A percentile compares a stretch with the other conserved stretches of the same genome.
These are phyloP conservation scores for Mus spretus DNA, from an alignment of 2,797 vertebrate species.

Conservation along the genomic window DNA sequence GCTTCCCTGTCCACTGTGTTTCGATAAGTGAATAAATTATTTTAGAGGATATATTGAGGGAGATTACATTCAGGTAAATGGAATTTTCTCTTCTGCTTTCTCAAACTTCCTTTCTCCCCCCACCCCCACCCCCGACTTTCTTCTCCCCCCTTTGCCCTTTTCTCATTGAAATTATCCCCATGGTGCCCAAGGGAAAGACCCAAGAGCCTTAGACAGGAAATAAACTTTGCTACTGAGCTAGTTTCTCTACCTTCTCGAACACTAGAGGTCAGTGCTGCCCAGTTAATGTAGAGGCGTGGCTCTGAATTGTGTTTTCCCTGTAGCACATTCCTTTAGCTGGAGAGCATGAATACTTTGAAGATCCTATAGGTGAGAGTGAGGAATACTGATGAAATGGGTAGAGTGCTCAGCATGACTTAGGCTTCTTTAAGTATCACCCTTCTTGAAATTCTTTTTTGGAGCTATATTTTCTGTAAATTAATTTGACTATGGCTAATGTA, in stretches of 20 bases:
- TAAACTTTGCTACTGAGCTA: not conserved
- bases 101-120: not conserved
- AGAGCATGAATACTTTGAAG: constrained; percentile 69
- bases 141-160: not conserved
- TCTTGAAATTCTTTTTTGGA: not conserved
- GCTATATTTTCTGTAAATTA: constrained; percentile 59
- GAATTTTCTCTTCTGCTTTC: not conserved
- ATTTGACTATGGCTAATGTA: constrained; percentile 84
- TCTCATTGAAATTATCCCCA: constrained; percentile 35
- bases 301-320: not conserved
- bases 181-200: constrained; percentile 44
- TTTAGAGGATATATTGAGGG: not conserved
- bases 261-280: constrained; percentile 86
- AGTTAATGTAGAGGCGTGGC: constrained; percentile 68
- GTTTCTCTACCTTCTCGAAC: constrained; percentile 59
- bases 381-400: not conserved
- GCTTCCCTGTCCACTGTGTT: not conserved
- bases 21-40: not conserved
- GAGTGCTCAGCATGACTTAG: not conserved
- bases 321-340: constrained; percentile 50
- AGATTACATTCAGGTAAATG: not conserved
- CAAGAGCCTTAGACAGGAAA: constrained; percentile 55
- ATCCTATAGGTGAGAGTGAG: constrained; percentile 30
- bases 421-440: not conserved
- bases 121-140: too few species aligned